Evolutionary conservation across 2,888 invertebrate species (phyloP), one percentile per base, ranked within the genome.

Genomic region (Phortica magna): DNA sequence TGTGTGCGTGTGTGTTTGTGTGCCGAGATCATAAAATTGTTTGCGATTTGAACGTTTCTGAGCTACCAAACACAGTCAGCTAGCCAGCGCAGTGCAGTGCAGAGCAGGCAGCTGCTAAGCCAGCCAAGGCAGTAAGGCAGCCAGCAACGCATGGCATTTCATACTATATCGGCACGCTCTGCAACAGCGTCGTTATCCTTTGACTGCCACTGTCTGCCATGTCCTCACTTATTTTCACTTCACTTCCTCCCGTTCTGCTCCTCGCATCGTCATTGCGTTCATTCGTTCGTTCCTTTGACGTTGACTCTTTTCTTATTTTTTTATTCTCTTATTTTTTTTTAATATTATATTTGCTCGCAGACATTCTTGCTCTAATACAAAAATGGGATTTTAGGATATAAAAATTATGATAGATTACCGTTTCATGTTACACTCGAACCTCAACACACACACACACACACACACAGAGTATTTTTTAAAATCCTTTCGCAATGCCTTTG

Each of bases 351-450:
- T 84, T 84, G 88, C 88, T 88, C 81, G 83, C 84, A 88, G 87
- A 87, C 90, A 88, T 89, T 85, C 87, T 87, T 88, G 88, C 87
- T 83, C 84, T 89, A 88, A 88, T 89, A 88, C 84, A 82, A 88
- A 89, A 89, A 89, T 89, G 83, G 90, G 89, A 89, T 89, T 89
- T 89, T 88, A 87, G 89, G 89, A 89, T 89, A 89, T 89, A 89
- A 89, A 89, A 89, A 89, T 89, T 89, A 89, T 89, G 89, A 89
- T 89, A 89, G 89, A 89, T 89, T 89, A 89, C 89, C 87, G 89
- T 82, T 80, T 83, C 85, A 78, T 82, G 80, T 80, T 72, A 70
- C 55, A 73, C 64, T 79, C 77, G 74, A 75, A 73, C 59, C n/a
- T 9, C 22, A 5, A 59, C 57, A 64, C 64, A 73, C 22, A 77